These are phyloP conservation scores for Tetrao urogallus DNA, from an alignment of 2,113 vertebrate genomes.

Conservation along the genomic window DNA sequence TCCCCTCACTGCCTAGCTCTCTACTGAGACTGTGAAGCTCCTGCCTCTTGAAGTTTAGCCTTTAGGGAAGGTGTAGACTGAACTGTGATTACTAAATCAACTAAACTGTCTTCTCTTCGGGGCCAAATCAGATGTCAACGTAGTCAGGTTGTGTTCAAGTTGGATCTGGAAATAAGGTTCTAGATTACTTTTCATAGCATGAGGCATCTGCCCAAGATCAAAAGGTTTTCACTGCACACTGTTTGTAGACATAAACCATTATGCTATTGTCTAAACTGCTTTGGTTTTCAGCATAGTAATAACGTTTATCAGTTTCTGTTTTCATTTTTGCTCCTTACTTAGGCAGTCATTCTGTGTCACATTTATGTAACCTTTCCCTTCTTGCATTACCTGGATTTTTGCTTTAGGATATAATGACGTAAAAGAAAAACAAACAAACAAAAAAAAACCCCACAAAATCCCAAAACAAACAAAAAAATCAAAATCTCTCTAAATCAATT, in stretches of 20 bases:
- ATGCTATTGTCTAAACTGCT: background rate
- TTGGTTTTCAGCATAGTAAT: background rate
- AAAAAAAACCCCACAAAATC: background rate
- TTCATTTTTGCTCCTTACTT: background rate
- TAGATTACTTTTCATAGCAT: background rate
- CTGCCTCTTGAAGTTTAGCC: background rate
- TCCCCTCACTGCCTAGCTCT: background rate
- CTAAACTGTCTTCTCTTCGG: background rate
- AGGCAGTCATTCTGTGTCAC: background rate
- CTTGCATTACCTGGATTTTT: background rate
- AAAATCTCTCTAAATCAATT: background rate
- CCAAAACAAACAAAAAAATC: background rate
- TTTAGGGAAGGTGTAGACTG: background rate
- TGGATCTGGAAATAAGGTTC: background rate
- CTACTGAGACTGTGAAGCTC: accelerated
- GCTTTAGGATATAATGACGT: background rate
- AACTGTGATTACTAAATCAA: background rate
- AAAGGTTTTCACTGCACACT: background rate
- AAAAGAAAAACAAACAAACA: background rate
- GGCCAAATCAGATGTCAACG: background rate
- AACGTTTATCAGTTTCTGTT: background rate
- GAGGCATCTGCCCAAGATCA: background rate
- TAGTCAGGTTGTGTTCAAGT: background rate
- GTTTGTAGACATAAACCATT: background rate
- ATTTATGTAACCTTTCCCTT: background rate